Evolutionary conservation across 2,888 invertebrate species (phyloP).

Genomic region (Lamproptera curius): DNA sequence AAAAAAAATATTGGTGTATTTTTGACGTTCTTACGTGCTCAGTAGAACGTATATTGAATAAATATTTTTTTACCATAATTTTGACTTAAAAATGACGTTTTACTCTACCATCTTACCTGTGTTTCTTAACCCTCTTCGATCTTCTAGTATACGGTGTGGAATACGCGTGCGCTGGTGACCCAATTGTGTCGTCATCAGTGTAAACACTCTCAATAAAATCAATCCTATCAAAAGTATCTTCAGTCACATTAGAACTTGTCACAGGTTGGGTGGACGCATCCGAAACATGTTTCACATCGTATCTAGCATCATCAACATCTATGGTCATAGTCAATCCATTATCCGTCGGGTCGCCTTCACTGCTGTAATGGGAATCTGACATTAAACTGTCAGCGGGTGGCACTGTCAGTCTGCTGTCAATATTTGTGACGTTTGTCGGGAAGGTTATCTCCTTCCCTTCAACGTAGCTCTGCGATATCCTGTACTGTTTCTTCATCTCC

Average conservation of each 20-base stretch:
- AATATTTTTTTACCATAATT: neutral
- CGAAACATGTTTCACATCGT: conserved; percentile 43
- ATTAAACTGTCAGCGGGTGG: conserved; percentile 34
- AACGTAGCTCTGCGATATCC: conserved; percentile 66
- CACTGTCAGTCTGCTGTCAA: conserved; percentile 34
- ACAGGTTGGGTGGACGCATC: conserved; percentile 49
- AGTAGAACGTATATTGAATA: neutral
- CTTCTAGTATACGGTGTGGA: conserved; percentile 56
- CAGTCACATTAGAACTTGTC: conserved; percentile 38
- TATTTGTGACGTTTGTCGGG: conserved; percentile 38
- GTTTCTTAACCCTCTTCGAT: conserved; percentile 43
- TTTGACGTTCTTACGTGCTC: no score
- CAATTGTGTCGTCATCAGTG: conserved; percentile 37
- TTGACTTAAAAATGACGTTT: neutral
- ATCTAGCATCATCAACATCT: conserved; percentile 51
- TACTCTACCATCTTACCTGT: conserved; percentile 41
- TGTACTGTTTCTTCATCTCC: conserved; percentile 61
- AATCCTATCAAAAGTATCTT: conserved; percentile 56
- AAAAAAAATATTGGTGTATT: neutral
- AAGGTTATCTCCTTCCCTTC: conserved; percentile 67
- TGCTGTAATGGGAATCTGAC: conserved; percentile 51
- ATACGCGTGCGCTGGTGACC: conserved; percentile 38
- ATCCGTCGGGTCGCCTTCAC: conserved; percentile 55
- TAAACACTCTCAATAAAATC: conserved; percentile 45
- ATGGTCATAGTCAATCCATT: conserved; percentile 61